Conservation (phyloP, 2,888 invertebrate genomes). For the Agrochola litura region DNA sequence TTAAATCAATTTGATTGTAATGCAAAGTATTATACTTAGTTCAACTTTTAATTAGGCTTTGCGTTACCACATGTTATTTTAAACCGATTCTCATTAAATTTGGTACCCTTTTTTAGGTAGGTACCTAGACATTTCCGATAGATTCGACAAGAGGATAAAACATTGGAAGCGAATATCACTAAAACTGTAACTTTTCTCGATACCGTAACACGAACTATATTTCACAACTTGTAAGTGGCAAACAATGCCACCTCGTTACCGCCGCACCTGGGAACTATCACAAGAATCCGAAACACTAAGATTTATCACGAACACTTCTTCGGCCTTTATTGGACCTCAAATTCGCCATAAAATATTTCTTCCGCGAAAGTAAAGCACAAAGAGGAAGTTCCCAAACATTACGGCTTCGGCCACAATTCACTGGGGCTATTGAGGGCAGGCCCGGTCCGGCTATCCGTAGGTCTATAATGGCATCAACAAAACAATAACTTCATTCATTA, state of each 20-base stretch:
- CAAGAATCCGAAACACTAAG: slow-evolving; percentile 56
- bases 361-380: slow-evolving; percentile 46
- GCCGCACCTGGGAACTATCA: slow-evolving; percentile 61
- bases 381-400: slow-evolving; percentile 63
- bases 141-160: neutral
- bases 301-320: slow-evolving; percentile 58
- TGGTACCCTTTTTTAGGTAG: neutral
- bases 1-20: neutral
- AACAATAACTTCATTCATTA: slow-evolving; percentile 73
- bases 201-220: slow-evolving; percentile 43
- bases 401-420: slow-evolving; percentile 63
- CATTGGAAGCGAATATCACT: neutral
- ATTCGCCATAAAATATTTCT: slow-evolving; percentile 59
- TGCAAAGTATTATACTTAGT: neutral
- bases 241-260: slow-evolving; percentile 54
- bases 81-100: neutral
- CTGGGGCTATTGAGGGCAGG: slow-evolving; percentile 63
- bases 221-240: slow-evolving; percentile 51
- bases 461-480: slow-evolving; percentile 64
- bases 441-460: slow-evolving; percentile 60
- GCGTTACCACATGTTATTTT: neutral
- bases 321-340: slow-evolving; percentile 57
- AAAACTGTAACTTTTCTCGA: slow-evolving; percentile 30
- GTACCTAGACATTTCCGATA: neutral
- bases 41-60: neutral